Evolutionary conservation across 2,888 invertebrate genomes (phyloP).

Genomic region (Drosophila algonquin): DNA sequence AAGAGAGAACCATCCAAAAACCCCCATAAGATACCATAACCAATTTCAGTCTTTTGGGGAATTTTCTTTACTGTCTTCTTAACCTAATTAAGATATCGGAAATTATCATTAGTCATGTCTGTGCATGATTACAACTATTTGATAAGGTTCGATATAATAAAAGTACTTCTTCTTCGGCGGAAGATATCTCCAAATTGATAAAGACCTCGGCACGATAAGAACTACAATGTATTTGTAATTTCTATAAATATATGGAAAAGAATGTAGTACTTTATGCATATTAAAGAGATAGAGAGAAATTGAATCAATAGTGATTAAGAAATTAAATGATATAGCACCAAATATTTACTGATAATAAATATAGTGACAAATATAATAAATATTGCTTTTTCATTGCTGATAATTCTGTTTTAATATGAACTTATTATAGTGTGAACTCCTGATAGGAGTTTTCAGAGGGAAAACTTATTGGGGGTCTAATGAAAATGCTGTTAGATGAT

Average conservation of each 20-base stretch:
- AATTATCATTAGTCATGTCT: constrained; percentile 19
- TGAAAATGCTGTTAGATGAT: too few relatives aligned
- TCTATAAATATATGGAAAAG: neutral
- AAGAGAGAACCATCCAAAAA: neutral
- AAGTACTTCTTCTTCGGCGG: neutral
- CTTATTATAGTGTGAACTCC: too few relatives aligned
- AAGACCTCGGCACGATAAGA: neutral
- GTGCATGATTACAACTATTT: neutral
- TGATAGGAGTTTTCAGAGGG: too few relatives aligned
- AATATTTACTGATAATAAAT: neutral
- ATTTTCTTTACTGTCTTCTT: constrained; percentile 1
- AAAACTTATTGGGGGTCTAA: too few relatives aligned
- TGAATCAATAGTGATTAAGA: neutral
- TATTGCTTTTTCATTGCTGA: too few relatives aligned
- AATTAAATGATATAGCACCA: neutral
- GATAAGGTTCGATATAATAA: neutral
- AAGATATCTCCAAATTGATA: neutral
- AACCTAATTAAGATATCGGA: constrained; percentile 23
- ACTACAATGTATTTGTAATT: neutral
- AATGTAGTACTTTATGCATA: neutral
- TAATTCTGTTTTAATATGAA: too few relatives aligned
- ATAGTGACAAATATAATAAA: too few relatives aligned
- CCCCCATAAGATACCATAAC: neutral
- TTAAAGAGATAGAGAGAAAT: neutral
- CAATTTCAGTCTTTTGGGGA: neutral